These are phyloP conservation scores for Crotalus tigris DNA, from an alignment of 2,113 vertebrate genomes.

Conservation along the genomic window DNA sequence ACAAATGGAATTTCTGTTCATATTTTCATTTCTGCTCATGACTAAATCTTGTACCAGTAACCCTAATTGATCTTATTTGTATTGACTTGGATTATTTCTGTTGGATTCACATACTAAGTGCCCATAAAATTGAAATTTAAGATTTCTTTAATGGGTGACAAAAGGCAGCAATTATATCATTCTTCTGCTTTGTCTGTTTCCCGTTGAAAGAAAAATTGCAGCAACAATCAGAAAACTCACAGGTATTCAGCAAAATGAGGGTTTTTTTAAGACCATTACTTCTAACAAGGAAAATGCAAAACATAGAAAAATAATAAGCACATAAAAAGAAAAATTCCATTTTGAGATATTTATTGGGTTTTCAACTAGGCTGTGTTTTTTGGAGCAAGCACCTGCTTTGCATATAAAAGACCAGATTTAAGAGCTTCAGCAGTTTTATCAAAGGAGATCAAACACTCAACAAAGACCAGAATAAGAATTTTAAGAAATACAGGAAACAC, in stretches of 20 bases:
- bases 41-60: background rate
- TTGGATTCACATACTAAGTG: background rate
- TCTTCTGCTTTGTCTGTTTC: background rate
- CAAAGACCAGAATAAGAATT: background rate
- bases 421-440: background rate
- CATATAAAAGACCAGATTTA: slow-evolving; percentile 14
- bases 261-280: background rate
- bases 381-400: background rate
- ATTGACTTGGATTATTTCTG: background rate
- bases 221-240: background rate
- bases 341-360: background rate
- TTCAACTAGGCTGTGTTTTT: background rate
- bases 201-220: background rate
- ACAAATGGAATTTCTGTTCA: background rate
- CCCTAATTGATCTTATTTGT: background rate
- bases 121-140: background rate
- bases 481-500: slow-evolving; percentile 10
- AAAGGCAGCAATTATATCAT: background rate
- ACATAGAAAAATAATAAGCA: background rate
- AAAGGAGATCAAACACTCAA: background rate
- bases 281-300: background rate
- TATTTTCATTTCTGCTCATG: background rate
- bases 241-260: background rate
- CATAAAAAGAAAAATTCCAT: background rate
- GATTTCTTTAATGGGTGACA: background rate